phyloP scores from a whole-genome alignment of 2,888 invertebrate species.

The Eulithis prunata region DNA sequence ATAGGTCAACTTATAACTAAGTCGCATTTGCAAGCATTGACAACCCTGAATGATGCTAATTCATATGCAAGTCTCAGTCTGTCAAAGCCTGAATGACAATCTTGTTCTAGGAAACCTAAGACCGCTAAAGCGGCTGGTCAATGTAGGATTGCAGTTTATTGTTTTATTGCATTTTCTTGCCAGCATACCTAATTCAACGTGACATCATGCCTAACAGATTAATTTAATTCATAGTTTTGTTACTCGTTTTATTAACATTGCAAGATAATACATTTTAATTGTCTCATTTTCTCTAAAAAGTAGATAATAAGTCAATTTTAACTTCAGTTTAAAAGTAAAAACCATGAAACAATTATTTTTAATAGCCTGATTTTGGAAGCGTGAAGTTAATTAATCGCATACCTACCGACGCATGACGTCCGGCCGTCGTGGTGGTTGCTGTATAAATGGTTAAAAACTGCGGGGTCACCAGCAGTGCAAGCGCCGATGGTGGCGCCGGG shows the following conservation, averaged over 20 bases:
- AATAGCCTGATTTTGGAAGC: constrained; percentile 40
- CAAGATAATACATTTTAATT: not conserved
- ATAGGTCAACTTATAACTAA: constrained; percentile 42
- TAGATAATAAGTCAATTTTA: constrained; percentile 16
- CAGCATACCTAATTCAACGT: constrained; percentile 17
- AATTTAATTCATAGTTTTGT: constrained; percentile 1
- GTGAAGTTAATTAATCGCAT: constrained; percentile 54
- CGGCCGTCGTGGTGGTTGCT: constrained; percentile 59
- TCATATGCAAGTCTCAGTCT: constrained; percentile 39
- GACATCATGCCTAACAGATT: constrained; percentile 10
- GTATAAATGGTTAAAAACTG: constrained; percentile 62
- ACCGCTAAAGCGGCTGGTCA: constrained; percentile 36
- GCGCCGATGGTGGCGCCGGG: constrained; percentile 69
- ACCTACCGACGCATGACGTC: constrained; percentile 62
- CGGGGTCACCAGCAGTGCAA: constrained; percentile 59
- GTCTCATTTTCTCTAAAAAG: not conserved
- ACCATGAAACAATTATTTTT: constrained; percentile 42
- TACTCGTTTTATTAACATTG: not conserved
- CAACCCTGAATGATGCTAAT: constrained; percentile 51
- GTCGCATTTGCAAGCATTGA: constrained; percentile 53
- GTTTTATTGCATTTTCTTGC: constrained; percentile 23
- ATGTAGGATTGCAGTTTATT: constrained; percentile 33
- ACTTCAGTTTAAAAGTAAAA: constrained; percentile 22
- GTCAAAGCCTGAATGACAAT: constrained; percentile 46
- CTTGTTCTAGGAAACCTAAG: constrained; percentile 39